These are phyloP conservation scores for Pelodytes ibericus DNA, from an alignment of 2,797 vertebrate genomes.

Conservation along the genomic window DNA sequence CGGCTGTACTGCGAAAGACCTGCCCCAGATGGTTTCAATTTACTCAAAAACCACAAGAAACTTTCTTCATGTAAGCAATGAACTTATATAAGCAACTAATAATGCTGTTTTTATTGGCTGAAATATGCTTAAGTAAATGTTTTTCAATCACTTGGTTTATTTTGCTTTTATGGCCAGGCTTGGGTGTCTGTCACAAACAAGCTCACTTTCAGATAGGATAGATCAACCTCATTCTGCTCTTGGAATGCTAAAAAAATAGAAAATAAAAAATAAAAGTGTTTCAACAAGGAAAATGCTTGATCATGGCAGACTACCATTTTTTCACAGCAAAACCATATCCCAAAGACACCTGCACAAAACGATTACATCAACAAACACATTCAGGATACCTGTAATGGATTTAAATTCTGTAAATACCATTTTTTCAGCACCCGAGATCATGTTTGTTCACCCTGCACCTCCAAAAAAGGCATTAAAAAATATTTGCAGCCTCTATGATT, in stretches of 20 bases:
- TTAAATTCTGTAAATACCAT: too few species aligned
- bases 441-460: too few species aligned
- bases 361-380: too few species aligned
- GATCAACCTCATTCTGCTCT: background rate
- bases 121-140: constrained; percentile 38
- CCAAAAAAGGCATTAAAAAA: too few species aligned
- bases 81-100: constrained; percentile 39
- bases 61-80: constrained; percentile 24
- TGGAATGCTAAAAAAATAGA: too few species aligned
- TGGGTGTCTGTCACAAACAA: constrained; percentile 15
- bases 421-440: too few species aligned
- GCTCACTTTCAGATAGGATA: constrained; percentile 11
- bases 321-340: constrained; percentile 17
- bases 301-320: constrained; percentile 2
- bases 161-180: constrained; percentile 22
- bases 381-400: too few species aligned
- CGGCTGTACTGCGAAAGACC: background rate
- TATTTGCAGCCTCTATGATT: too few species aligned
- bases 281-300: constrained; percentile 3
- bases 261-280: background rate
- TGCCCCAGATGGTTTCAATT: constrained; percentile 37
- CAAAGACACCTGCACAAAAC: constrained; percentile 27
- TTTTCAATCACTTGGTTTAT: constrained; percentile 34
- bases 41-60: constrained; percentile 19
- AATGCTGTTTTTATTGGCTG: constrained; percentile 43